Evolutionary conservation across 2,113 vertebrate species (phyloP).

Genomic region (Cebus imitator): DNA sequence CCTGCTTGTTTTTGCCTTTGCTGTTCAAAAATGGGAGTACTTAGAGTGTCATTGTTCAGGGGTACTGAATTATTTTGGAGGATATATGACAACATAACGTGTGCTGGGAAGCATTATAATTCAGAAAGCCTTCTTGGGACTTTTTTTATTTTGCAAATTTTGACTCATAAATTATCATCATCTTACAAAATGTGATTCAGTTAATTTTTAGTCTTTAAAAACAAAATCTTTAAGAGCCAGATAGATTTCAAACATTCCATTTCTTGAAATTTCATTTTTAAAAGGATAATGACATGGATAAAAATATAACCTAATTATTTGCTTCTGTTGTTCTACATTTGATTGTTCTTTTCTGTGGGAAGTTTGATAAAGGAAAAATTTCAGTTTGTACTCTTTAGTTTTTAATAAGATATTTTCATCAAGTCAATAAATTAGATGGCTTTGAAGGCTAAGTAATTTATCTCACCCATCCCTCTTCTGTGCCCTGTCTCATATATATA

Average conservation of each 20-base stretch:
- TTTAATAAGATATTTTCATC: slow-evolving; percentile 17
- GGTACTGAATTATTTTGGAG: slow-evolving; percentile 10
- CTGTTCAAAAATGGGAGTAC: slow-evolving; percentile 6
- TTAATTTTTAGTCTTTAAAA: slow-evolving; percentile 50
- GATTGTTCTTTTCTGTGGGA: not conserved
- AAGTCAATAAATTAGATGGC: not conserved
- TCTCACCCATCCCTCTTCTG: not conserved
- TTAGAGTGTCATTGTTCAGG: slow-evolving; percentile 12
- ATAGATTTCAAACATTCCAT: not conserved
- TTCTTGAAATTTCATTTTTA: not conserved
- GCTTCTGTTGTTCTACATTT: slow-evolving; percentile 6
- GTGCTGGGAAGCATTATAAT: slow-evolving; percentile 6
- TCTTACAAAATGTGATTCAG: not conserved
- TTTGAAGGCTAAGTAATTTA: slow-evolving; percentile 31
- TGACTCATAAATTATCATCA: not conserved
- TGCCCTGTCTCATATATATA: not conserved
- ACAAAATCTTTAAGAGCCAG: not conserved
- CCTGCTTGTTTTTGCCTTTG: not conserved
- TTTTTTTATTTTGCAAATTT: slow-evolving; percentile 32
- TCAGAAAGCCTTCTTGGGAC: slow-evolving; percentile 17
- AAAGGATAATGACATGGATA: not conserved
- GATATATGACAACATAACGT: not conserved
- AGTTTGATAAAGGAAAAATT: not conserved
- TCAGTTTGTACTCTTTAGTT: not conserved
- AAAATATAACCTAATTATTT: slow-evolving; percentile 42